A percentile compares a stretch with the other conserved stretches of the same genome.
phyloP scores from a whole-genome alignment of 2,797 vertebrate species.

The Meda fulgida region DNA sequence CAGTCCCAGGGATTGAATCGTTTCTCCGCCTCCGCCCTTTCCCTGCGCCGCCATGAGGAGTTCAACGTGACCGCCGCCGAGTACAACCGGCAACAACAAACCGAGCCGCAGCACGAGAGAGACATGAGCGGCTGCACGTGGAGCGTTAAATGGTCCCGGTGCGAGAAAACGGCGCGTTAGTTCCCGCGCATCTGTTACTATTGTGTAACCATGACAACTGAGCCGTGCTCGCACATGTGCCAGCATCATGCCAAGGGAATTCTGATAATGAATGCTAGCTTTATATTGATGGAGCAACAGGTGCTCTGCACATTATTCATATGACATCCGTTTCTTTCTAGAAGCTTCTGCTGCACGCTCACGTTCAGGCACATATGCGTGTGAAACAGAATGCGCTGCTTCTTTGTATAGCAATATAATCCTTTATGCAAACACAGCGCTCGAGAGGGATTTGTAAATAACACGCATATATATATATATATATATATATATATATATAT shows the following conservation, averaged over 20 bases:
- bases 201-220: constrained; percentile 27
- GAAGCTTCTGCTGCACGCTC: constrained; percentile 23
- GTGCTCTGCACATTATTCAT: constrained; percentile 5
- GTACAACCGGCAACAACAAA: constrained; percentile 50
- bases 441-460: background rate
- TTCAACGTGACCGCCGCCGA: constrained; percentile 76
- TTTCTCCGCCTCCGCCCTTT: constrained; percentile 41
- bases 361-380: background rate
- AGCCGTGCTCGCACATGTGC: constrained; percentile 5
- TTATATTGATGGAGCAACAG: constrained; percentile 15
- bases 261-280: constrained; percentile 11
- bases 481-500: no score
- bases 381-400: background rate
- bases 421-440: background rate
- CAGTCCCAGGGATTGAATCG: constrained; percentile 62
- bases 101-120: constrained; percentile 31
- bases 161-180: constrained; percentile 53
- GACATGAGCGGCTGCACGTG: constrained; percentile 73
- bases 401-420: background rate
- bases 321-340: background rate
- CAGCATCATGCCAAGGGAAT: constrained; percentile 11
- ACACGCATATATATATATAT: no score
- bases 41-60: constrained; percentile 72
- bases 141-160: constrained; percentile 52
- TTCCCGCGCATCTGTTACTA: constrained; percentile 44